Percentiles rank a stretch among this genome's conserved stretches.
phyloP scores from a whole-genome alignment of 2,888 invertebrate genomes.

The Epistrophe grossulariae region DNA sequence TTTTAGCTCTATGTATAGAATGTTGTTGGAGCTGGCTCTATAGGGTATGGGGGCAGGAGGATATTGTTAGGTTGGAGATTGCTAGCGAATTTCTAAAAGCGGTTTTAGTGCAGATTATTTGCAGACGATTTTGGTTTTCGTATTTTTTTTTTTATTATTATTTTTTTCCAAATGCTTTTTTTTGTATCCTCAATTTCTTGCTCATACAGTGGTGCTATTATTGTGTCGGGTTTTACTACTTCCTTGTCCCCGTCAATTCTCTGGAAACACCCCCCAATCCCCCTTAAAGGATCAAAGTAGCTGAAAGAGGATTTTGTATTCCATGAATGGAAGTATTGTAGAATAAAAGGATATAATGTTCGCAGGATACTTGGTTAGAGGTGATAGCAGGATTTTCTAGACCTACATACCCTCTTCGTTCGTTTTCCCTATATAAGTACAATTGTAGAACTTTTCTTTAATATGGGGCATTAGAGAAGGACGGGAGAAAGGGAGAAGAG shows the following conservation, averaged over 20 bases:
- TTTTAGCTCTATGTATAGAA: not conserved
- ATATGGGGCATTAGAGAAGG: not conserved
- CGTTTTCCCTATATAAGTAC: not conserved
- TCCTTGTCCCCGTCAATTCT: constrained; percentile 8
- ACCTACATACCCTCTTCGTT: not conserved
- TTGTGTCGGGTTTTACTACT: constrained; percentile 65
- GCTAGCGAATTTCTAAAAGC: constrained; percentile 50
- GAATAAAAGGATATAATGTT: constrained; percentile 73
- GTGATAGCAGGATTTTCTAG: constrained; percentile 66
- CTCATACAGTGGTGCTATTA: constrained; percentile 53
- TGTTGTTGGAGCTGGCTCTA: not conserved
- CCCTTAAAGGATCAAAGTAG: constrained; percentile 69
- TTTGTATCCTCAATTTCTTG: constrained; percentile 64
- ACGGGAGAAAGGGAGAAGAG: too few species aligned
- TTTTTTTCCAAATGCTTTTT: constrained; percentile 17
- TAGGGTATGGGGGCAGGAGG: not conserved
- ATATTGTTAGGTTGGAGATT: not conserved
- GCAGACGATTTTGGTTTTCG: constrained; percentile 55
- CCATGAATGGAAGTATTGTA: constrained; percentile 65
- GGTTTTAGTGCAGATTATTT: constrained; percentile 75
- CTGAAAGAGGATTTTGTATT: constrained; percentile 71
- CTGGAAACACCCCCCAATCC: not conserved
- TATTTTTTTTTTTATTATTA: constrained; percentile 8
- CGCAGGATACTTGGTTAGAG: constrained; percentile 75
- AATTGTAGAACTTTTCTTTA: constrained; percentile 37